Base-by-base conservation (phyloP, 2,888 invertebrate genomes). In the Nomada fabriciana region DNA sequence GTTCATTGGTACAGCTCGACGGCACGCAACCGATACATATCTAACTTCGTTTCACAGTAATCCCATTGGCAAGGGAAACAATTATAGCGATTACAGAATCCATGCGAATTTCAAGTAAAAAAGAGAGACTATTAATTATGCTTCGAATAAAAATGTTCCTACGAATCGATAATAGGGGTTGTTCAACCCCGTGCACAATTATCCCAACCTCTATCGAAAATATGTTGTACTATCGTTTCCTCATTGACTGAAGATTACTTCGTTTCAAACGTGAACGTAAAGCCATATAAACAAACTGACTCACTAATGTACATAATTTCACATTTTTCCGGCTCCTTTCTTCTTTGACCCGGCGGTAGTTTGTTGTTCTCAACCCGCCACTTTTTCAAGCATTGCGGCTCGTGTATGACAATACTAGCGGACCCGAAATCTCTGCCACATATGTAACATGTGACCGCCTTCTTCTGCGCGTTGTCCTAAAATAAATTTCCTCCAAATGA, bases 351-450 rank as follows among this genome's bases (percentile, higher is more conserved):
- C 10, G 94, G 92, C 0, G 96, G 96, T 69, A 96, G 91, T 82
- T 95, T 94, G 57, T 95, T 94, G 90, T 96, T 96, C 89, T 96
- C 95, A 15, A 93, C 91, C 52, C 95, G 95, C 96, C 96, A 96
- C 89, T 96, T 96, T 90, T 95, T 95, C 80, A 96, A 90, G 89
- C 97, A 97, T 89, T 96, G 96, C 0, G 96, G 96, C 90, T 96
- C 96, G 91, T 97, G 96, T 84, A 96, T 96, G 53, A 94, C 94
- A 61, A 96, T 95, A 63, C 96, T 96, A 85, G 94, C 95, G 1
- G 95, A 94, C 36, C 96, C 96, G 90, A 96, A 96, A 89, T 95
- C 95, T 74, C 96, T 94, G 9, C 96, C 96, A 90, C 97, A 97
- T 86, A 96, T 95, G 92, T 96, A 96, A 90, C 97, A 97, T 76